Evolutionary conservation across 2,888 invertebrate genomes (phyloP).

Genomic region (Eilema caniola): DNA sequence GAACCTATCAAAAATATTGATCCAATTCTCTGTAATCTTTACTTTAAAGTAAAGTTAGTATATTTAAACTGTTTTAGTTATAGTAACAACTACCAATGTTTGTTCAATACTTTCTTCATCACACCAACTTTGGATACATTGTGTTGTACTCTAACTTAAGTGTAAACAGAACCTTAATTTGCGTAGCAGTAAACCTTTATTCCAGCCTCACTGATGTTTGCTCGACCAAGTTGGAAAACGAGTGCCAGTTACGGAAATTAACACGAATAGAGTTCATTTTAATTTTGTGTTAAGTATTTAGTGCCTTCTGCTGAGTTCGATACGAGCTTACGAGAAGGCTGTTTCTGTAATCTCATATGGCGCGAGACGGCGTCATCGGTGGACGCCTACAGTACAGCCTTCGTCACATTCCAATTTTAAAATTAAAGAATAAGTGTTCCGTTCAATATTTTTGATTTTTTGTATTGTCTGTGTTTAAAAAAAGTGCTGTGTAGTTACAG

Average conservation of each 20-base stretch:
- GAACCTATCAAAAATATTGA: neutral
- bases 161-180: conserved; percentile 74
- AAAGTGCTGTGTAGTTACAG: conserved; percentile 23
- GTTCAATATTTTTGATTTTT: neutral
- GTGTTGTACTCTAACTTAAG: conserved; percentile 64
- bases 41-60: neutral
- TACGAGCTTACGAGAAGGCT: conserved; percentile 47
- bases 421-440: conserved; percentile 34
- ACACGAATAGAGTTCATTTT: conserved; percentile 59
- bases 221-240: conserved; percentile 62
- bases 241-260: conserved; percentile 59
- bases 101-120: conserved; percentile 64
- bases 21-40: neutral
- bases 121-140: conserved; percentile 52
- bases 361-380: conserved; percentile 73
- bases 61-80: neutral
- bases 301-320: conserved; percentile 63
- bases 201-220: conserved; percentile 57
- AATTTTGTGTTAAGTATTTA: conserved; percentile 63
- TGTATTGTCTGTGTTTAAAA: conserved; percentile 13
- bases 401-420: conserved; percentile 56
- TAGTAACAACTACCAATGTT: conserved; percentile 50
- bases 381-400: conserved; percentile 73
- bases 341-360: conserved; percentile 71
- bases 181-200: conserved; percentile 63